Evolutionary conservation across 2,113 vertebrate species (phyloP), one percentile per base, ranked within the genome.

Genomic region (Syngnathus scovelli): DNA sequence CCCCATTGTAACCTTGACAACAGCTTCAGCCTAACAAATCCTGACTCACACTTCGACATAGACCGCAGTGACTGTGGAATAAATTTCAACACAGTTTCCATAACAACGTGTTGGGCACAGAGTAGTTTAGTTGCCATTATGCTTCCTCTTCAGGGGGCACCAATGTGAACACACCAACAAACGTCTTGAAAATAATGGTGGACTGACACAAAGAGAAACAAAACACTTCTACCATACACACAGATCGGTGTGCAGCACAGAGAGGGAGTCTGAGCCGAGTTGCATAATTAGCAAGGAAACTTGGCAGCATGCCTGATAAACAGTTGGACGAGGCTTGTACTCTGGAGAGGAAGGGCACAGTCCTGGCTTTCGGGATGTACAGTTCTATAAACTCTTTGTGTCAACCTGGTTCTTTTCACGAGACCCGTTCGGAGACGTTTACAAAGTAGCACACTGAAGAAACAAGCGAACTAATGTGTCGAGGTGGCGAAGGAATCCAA

Each of bases 41-140:
- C 63, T 64, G 61, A 73, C 74, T 73, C 68, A 55, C 37, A 63
- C 39, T 64, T 6, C 11, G 78, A 79, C 59, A 64, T 79, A 43
- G 71, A 27, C 41, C 68, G 64, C 62, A 71, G 64, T 75, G 73
- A 49, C 78, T 73, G 55, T 54, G 74, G 65, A 72, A 73, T 74
- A 74, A 55, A 60, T 77, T 71, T 68, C 18, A 15, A 60, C 46
- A 64, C 77, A 77, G 90, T 92, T 89, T 89, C 90, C 88, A 92
- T 91, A 87, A 87, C 90, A 86, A 91, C 90, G 2, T 48, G 61
- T 60, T 66, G 71, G 68, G 75, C 59, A 76, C 66, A 60, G 70
- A 82, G 78, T 75, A 70, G 69, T 78, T 82, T 73, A 68, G 65
- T 75, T 72, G 69, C 76, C 51, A 64, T 54, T 62, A 60, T 80